phyloP scores from a whole-genome alignment of 2,888 invertebrate species.

The Thera britannica region DNA sequence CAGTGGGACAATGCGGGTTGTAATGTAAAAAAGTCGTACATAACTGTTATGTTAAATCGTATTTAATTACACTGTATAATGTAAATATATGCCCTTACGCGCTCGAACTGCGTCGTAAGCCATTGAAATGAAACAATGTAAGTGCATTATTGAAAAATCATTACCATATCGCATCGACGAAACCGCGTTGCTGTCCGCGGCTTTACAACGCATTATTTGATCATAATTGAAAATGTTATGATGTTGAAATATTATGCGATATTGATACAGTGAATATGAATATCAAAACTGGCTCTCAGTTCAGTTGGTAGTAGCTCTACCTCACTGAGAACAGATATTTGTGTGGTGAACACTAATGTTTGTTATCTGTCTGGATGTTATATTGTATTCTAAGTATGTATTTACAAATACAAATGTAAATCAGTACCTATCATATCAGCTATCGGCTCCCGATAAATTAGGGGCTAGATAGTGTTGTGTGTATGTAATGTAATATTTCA shows the following conservation, averaged over 20 bases:
- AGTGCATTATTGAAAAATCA: constrained; percentile 34
- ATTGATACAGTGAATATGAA: not conserved
- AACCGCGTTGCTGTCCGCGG: constrained; percentile 23
- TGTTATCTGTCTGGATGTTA: too few species aligned
- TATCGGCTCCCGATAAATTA: too few species aligned
- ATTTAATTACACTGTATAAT: not conserved
- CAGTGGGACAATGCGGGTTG: too few species aligned
- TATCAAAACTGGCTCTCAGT: not conserved
- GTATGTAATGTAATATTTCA: too few species aligned
- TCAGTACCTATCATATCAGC: too few species aligned
- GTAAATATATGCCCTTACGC: constrained; percentile 14
- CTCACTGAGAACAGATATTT: too few species aligned
- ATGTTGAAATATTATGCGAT: constrained; percentile 15
- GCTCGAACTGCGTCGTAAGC: constrained; percentile 18
- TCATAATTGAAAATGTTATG: constrained; percentile 27
- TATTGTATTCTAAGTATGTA: too few species aligned
- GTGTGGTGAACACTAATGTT: too few species aligned
- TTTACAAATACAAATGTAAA: too few species aligned
- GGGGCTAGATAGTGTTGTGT: too few species aligned
- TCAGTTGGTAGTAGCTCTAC: too few species aligned
- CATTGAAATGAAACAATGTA: constrained; percentile 30
- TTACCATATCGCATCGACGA: constrained; percentile 32
- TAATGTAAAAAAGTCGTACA: not conserved
- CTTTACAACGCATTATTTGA: constrained; percentile 28
- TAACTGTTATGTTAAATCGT: constrained; percentile 12